Evolutionary conservation across 2,888 invertebrate genomes (phyloP), one percentile per base, ranked within the genome.

Genomic region (Drosophila quinaria): DNA sequence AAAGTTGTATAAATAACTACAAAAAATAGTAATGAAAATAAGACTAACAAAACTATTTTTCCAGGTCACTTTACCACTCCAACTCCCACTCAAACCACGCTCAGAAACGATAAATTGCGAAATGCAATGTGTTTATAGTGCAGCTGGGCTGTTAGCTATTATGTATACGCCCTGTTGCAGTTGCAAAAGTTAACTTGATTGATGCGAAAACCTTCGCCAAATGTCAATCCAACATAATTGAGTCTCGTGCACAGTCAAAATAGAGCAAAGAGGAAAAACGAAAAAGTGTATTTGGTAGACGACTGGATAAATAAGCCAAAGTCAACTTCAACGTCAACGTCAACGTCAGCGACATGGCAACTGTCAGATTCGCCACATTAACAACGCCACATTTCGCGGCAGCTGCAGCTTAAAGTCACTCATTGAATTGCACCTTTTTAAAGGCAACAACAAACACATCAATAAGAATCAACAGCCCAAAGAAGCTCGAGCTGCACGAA

Each of bases 221-320:
- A 83, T 90, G 89, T 88, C 90, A 91, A 89, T 89, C 80, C 80
- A 79, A 76, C 80, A 87, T 91, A 90, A 91, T 90, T 90, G 89
- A 82, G 90, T 89, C 80, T 72, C 78, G 77, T 79, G 77, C 72
- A 56, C 74, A 58, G 60, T 70, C 42, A 52, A 70, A n/a, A 39
- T 15, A 4, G 50, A 52, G 44, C 25, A 44, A 41, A 4, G 50
- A 52, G 44, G 31, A 44, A 41, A 29, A n/a, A 8, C 8, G 1
- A 17, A 31, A 46, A 22, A 15, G 15, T 51, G 55, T 15, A 19
- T 10, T 17, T 42, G 49, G 42, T 42, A 49, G 47, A 15, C 22
- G 51, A 35, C 15, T 29, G 50, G 25, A 37, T 66, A 75, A 67
- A 70, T 74, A 63, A 74, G 70, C 60, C 67, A 51, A 66, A 82